A percentile compares a stretch with the other conserved stretches of the same genome.
Evolutionary conservation across 2,113 vertebrate species (phyloP).

Genomic region (Megaceryle maxima): DNA sequence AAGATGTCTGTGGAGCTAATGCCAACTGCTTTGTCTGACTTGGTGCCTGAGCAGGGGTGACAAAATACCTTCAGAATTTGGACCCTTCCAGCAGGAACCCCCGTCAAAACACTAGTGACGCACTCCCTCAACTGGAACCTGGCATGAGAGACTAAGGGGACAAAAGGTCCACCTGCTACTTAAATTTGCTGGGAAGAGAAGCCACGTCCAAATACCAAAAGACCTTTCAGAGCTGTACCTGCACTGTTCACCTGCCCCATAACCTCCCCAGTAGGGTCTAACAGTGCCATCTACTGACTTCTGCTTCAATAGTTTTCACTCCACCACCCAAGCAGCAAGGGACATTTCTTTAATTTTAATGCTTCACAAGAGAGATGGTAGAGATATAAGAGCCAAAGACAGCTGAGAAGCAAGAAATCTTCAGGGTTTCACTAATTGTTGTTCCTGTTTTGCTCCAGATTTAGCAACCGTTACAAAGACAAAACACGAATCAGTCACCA

Average conservation of each 20-base stretch:
- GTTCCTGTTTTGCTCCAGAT: not conserved
- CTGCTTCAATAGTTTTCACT: not conserved
- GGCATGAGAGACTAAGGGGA: not conserved
- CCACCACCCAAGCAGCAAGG: not conserved
- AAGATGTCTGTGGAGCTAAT: not conserved
- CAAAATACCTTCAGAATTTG: fast-evolving
- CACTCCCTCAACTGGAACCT: fast-evolving
- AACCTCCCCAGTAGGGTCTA: not conserved
- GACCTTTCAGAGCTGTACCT: not conserved
- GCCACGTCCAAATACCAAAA: fast-evolving
- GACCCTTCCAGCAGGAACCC: not conserved
- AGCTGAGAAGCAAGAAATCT: not conserved
- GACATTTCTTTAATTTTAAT: not conserved
- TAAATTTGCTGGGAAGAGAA: fast-evolving
- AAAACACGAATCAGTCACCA: not conserved
- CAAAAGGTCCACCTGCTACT: not conserved
- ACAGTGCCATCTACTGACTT: constrained; percentile 31
- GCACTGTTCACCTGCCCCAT: not conserved
- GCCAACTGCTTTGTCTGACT: fast-evolving
- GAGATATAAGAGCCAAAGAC: not conserved
- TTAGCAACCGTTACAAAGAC: not conserved
- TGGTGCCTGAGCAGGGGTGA: not conserved
- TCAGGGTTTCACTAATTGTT: not conserved
- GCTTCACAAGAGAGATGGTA: not conserved
- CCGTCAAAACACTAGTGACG: fast-evolving